Evolutionary conservation across 2,888 invertebrate species (phyloP).

Genomic region (Ophioninae sp.): DNA sequence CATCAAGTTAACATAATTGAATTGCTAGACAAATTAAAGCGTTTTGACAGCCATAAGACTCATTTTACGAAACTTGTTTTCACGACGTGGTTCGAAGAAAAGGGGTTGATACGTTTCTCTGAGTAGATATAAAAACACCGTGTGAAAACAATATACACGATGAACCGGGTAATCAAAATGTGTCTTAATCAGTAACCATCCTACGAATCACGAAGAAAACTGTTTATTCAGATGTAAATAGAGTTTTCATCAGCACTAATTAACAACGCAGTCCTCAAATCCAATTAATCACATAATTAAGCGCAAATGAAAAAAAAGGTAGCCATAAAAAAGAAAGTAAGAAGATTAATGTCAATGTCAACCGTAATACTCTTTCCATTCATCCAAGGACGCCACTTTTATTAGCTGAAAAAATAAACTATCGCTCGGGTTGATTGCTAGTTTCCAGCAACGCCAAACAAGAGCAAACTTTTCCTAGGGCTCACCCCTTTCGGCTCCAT

Average conservation of each 20-base stretch:
- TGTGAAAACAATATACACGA: neutral
- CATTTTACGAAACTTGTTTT: neutral
- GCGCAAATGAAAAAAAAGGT: neutral
- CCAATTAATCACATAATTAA: slow-evolving; percentile 9
- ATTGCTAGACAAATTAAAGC: neutral
- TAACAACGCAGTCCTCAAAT: neutral
- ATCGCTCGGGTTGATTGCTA: slow-evolving; percentile 32
- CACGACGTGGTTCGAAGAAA: neutral
- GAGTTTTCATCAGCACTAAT: neutral
- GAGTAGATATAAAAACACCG: neutral
- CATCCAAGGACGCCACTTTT: neutral
- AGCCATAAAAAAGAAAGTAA: slow-evolving; percentile 7
- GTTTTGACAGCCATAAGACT: neutral
- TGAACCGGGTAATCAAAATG: neutral
- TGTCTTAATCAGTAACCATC: neutral
- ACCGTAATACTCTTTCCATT: slow-evolving; percentile 26
- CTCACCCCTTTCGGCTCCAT: neutral
- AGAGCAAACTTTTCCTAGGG: neutral
- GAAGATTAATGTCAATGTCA: slow-evolving; percentile 41
- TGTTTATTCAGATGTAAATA: neutral
- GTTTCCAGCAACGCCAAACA: slow-evolving; percentile 9
- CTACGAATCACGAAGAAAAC: neutral
- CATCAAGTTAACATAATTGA: neutral
- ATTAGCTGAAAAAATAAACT: neutral
- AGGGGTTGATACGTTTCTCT: neutral